Conservation (phyloP, 2,888 invertebrate genomes). For the Luperina nickerlii region DNA sequence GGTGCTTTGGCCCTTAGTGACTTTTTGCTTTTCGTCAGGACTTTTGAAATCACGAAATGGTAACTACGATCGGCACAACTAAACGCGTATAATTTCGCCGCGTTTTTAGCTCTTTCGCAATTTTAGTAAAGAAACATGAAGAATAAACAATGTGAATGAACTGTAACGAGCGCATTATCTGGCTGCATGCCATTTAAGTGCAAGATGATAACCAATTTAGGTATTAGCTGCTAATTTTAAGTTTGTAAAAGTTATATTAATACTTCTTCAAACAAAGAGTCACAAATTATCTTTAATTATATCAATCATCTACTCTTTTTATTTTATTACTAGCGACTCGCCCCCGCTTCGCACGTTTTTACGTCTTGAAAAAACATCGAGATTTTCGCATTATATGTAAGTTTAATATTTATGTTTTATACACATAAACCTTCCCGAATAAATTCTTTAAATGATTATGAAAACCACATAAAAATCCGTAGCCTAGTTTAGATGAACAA, state of each 20-base stretch:
- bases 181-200: slow-evolving; percentile 38
- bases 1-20: neutral
- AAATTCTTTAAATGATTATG: neutral
- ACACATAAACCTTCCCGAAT: neutral
- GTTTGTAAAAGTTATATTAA: slow-evolving; percentile 18
- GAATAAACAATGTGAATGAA: slow-evolving; percentile 40
- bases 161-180: slow-evolving; percentile 15
- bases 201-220: slow-evolving; percentile 20
- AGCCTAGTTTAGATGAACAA: neutral
- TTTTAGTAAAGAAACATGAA: slow-evolving; percentile 8
- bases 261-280: slow-evolving; percentile 36
- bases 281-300: neutral
- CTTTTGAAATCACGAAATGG: neutral
- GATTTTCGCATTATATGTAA: neutral
- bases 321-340: neutral
- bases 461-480: neutral
- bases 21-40: neutral
- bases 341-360: neutral
- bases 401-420: neutral
- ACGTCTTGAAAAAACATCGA: neutral
- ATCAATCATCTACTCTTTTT: neutral
- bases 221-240: slow-evolving; percentile 20
- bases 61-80: neutral
- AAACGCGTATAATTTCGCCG: neutral
- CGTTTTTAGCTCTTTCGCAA: neutral